Evolutionary conservation across 2,113 vertebrate species (phyloP), one percentile per base, ranked within the genome.

Genomic region (Epinephelus lanceolatus): DNA sequence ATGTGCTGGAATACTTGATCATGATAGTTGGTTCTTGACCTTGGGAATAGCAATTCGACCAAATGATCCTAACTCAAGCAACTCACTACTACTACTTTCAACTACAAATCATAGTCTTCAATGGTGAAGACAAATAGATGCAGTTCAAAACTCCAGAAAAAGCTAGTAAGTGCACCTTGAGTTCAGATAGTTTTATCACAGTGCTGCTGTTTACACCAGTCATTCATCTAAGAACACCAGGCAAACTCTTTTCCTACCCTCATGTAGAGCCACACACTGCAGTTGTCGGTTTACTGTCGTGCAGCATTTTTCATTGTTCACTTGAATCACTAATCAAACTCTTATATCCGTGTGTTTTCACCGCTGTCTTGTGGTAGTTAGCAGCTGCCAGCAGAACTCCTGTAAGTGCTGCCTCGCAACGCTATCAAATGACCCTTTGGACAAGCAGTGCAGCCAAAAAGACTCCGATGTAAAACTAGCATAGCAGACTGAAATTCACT

Each of bases 401-500:
- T 81, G 14, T 57, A 75, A 83, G 76, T 71, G 55, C 56, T 65
- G 68, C 45, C n/a, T 51, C 23, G 1, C 47, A 52, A 70, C 47
- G 45, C 40, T 59, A 78, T 88, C 49, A 53, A 77, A 87, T 61
- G 59, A 57, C 69, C 30, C 72, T 80, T 19, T 62, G 47, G 30
- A 83, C 77, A 65, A 79, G 73, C 69, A 65, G 30, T 4, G 55
- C 27, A 71, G 63, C 49, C 84, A 77, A 42, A 82, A 52, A 82
- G 82, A 83, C 76, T 87, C 57, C n/a, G 23, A 17, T 71, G 60
- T 62, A 78, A 79, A 90, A 52, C 73, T 40, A 40, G 61, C 61
- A 78, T 14, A 57, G 62, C 47, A 11, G 79, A 62, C 83, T 88
- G 72, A 86, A 82, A 86, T 75, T 85, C 86, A 88, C 83, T 45